Evolutionary conservation across 2,888 invertebrate genomes (phyloP).

Genomic region (Pasiphila rectangulata): DNA sequence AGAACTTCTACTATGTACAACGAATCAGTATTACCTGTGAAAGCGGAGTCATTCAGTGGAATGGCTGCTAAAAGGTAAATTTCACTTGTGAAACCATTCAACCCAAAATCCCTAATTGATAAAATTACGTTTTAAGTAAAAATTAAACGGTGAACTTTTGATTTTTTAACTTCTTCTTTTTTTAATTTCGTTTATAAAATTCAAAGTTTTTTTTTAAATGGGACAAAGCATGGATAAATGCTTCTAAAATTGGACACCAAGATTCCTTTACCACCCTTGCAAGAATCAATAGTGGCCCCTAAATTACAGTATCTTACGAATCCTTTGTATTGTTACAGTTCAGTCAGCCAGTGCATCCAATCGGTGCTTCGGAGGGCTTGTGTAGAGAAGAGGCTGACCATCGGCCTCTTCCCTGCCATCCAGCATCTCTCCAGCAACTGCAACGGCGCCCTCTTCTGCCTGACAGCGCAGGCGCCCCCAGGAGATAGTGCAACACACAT

Average conservation of each 20-base stretch:
- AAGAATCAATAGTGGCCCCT: neutral
- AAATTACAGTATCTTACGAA: constrained; percentile 1
- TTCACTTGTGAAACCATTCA: constrained; percentile 32
- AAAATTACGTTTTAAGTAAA: no score
- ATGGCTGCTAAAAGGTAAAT: constrained; percentile 73
- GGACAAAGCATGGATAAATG: no score
- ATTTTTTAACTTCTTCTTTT: no score
- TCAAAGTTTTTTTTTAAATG: no score
- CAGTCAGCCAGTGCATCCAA: constrained; percentile 75
- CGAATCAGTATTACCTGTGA: constrained; percentile 70
- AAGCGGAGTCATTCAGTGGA: constrained; percentile 71
- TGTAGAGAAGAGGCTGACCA: constrained; percentile 80
- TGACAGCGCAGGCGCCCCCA: constrained; percentile 84
- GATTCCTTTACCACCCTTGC: neutral
- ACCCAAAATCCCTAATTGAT: neutral
- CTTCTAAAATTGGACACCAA: no score
- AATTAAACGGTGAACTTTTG: no score
- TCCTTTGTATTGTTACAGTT: constrained; percentile 58
- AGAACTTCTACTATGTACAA: constrained; percentile 67
- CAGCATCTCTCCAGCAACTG: constrained; percentile 80
- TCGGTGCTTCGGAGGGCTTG: constrained; percentile 78
- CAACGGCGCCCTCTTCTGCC: constrained; percentile 84
- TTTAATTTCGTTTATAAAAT: no score
- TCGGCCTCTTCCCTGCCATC: constrained; percentile 83
- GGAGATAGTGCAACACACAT: constrained; percentile 89